Evolutionary conservation across 2,113 vertebrate genomes (phyloP).

Genomic region (Labeo catla): DNA sequence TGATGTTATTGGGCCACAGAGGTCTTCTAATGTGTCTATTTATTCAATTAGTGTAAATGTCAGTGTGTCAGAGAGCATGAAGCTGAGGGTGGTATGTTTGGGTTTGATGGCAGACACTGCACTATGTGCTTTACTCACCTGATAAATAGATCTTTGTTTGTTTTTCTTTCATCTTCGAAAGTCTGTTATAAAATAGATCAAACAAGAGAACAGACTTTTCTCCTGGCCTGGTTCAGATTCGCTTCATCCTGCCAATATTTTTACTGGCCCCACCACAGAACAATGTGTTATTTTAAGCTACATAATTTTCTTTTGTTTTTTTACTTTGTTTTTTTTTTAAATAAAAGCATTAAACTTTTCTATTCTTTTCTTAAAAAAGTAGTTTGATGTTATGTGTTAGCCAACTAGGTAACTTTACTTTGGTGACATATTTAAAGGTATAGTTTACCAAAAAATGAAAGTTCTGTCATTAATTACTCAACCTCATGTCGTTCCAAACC

Average conservation of each 20-base stretch:
- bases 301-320: neutral
- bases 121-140: conserved; percentile 29
- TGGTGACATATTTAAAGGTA: neutral
- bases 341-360: neutral
- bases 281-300: neutral
- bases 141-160: neutral
- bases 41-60: conserved; percentile 4
- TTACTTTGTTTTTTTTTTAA: too few relatives aligned
- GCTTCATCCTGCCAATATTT: neutral
- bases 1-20: neutral
- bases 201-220: neutral
- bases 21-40: neutral
- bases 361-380: neutral
- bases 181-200: conserved; percentile 1
- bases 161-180: neutral
- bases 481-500: too few relatives aligned
- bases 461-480: too few relatives aligned
- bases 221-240: neutral
- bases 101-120: neutral
- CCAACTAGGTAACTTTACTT: too few relatives aligned
- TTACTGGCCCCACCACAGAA: neutral
- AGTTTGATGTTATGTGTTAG: neutral
- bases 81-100: neutral
- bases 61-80: neutral
- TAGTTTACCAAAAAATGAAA: too few relatives aligned